Base-by-base conservation (phyloP, 1,140 invertebrate species). In the Cyclargus thomasi region DNA sequence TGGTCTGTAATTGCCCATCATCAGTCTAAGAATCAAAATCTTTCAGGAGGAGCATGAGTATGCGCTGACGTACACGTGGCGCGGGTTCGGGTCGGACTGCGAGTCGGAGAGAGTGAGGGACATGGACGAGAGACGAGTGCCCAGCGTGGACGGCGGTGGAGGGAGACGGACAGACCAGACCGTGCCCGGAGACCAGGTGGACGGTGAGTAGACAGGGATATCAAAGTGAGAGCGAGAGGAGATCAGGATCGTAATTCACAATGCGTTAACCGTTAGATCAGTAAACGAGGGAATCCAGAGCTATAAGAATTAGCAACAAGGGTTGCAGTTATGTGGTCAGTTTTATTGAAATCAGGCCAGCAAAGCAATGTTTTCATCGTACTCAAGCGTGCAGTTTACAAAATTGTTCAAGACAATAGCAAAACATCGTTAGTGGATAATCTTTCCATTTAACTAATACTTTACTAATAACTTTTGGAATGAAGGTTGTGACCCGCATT, bases 21-120 rank as follows among this genome's bases (percentile, higher is more conserved):
- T 29, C 8, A 2, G 2, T 23, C 29, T 29, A 29, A 29, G 8
- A 29, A 29, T 8, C 11, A 62, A 20, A 62, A 4, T 71, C 18
- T 71, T 76, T 16, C 79, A 89, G 86, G 86, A 89, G 76, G 86
- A 89, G 63, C 78, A 79, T 57, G 85, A 89, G 66, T 85, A 90
- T 86, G 87, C 78, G 68, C 59, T 90, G 69, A 82, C 65, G 36
- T 83, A 85, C 73, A 78, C 76, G 64, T 88, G 84, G 85, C 83
- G 81, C 16, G 81, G 82, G 35, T 86, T 85, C 71, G 85, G 81
- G 63, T 88, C 85, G 21, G 85, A 88, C 69, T 85, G 80, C 63
- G 86, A 88, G 71, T 82, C 82, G 47, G 82, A 85, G 73, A 66
- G 78, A 75, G 65, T 68, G 78, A 11, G 47, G 70, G 14, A 77